Evolutionary conservation across 2,797 vertebrate species (phyloP).

Genomic region (Karalla daura): DNA sequence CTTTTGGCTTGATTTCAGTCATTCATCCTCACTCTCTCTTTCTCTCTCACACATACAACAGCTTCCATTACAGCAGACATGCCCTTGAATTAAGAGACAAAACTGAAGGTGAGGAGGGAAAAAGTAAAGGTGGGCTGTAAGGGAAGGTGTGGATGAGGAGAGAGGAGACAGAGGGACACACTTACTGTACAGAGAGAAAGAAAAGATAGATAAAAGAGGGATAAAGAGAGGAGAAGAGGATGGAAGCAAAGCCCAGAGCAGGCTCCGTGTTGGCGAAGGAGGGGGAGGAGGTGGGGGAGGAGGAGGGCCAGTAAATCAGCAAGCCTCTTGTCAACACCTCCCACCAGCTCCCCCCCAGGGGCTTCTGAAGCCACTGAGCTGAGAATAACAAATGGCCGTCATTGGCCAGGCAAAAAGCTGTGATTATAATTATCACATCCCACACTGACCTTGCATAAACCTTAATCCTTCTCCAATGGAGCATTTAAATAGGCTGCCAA

Average conservation of each 20-base stretch:
- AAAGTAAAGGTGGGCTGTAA: slow-evolving; percentile 6
- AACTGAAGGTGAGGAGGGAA: background rate
- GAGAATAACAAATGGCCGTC: slow-evolving; percentile 99
- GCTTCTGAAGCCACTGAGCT: slow-evolving; percentile 94
- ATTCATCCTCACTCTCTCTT: background rate
- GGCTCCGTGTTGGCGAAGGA: slow-evolving; percentile 33
- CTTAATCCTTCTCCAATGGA: slow-evolving; percentile 99
- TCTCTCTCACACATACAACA: background rate
- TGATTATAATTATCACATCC: slow-evolving; percentile 99
- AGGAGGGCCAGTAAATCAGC: slow-evolving; percentile 96
- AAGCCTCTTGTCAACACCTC: slow-evolving; percentile 97
- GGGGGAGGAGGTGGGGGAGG: slow-evolving; percentile 78
- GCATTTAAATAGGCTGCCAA: slow-evolving; percentile 98
- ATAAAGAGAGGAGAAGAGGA: slow-evolving; percentile 40
- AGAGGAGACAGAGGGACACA: slow-evolving; percentile 14
- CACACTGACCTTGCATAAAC: slow-evolving; percentile 99
- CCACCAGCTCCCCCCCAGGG: slow-evolving; percentile 75
- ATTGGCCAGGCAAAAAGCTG: slow-evolving; percentile 99
- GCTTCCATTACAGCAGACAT: background rate
- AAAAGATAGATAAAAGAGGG: background rate
- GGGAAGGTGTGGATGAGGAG: slow-evolving; percentile 12
- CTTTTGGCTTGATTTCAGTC: background rate
- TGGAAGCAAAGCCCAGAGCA: slow-evolving; percentile 34
- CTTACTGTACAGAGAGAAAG: background rate
- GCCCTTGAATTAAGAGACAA: slow-evolving; percentile 6